Percentiles rank a stretch among this genome's conserved stretches.
Evolutionary conservation across 2,797 vertebrate species (phyloP).

Genomic region (Cryptoprocta ferox): DNA sequence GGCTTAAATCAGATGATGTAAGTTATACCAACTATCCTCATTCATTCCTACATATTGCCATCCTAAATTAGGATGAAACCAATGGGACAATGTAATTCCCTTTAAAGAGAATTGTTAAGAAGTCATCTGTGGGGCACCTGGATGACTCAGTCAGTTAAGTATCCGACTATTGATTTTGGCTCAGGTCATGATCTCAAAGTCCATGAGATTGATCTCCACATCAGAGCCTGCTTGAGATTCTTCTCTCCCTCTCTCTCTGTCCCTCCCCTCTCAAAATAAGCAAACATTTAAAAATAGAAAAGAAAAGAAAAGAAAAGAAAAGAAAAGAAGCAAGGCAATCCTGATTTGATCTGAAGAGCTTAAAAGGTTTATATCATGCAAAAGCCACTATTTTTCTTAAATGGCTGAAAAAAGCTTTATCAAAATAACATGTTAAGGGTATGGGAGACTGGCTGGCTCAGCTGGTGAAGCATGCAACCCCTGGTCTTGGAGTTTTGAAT

Average conservation of each 20-base stretch:
- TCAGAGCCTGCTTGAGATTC: too few relatives aligned
- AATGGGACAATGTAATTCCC: background rate
- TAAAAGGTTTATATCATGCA: constrained; percentile 37
- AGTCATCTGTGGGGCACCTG: background rate
- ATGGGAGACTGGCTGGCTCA: background rate
- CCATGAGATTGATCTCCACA: too few relatives aligned
- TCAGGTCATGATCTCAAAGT: too few relatives aligned
- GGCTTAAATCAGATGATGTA: constrained; percentile 1
- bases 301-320: background rate
- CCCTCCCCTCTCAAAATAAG: too few relatives aligned
- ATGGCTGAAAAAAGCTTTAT: background rate
- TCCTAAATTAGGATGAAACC: constrained; percentile 30
- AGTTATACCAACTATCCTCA: background rate
- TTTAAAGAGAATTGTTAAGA: background rate
- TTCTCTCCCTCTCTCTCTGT: too few relatives aligned
- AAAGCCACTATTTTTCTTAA: constrained; percentile 36
- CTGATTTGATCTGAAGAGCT: background rate
- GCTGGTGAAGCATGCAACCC: background rate
- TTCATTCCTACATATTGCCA: constrained; percentile 24
- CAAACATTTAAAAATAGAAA: too few relatives aligned
- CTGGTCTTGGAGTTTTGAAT: background rate
- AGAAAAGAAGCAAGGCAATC: background rate
- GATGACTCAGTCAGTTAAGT: too few relatives aligned
- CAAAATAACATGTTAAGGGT: constrained; percentile 9
- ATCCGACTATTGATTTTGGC: too few relatives aligned